Evolutionary conservation across 1,140 invertebrate genomes (phyloP), one percentile per base, ranked within the genome.

Genomic region (Wasmannia auropunctata): DNA sequence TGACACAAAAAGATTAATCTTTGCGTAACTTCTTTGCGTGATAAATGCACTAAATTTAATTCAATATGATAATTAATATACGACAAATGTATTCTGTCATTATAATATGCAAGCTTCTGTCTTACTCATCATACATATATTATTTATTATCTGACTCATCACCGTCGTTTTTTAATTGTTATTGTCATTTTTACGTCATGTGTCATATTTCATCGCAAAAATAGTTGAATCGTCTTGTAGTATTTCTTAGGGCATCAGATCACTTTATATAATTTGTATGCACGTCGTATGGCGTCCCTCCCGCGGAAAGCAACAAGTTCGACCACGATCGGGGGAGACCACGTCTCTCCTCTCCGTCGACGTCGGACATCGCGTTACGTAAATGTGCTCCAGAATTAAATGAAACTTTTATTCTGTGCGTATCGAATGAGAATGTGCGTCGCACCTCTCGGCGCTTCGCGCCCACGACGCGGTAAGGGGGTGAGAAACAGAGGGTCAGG

Each of bases 341-440:
- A 46, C 37, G 16, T 54, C 4, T 22, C 28, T 22, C 4, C 6
- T 2, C 3, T 16, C n/a, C n/a, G n/a, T n/a, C n/a, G n/a, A n/a
- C n/a, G n/a, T n/a, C n/a, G n/a, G n/a, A 28, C 43, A 60, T 43
- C n/a, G 3, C 28, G 19, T 80, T 81, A 56, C 7, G 16, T 81
- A 70, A 81, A 14, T 54, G 11, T 10, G 22, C 31, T 65, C 60
- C 22, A 14, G 16, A 51, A 67, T n/a, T n/a, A 69, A 46, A 46
- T 86, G 70, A 89, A 88, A 86, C 49, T 89, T 89, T 83, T 80
- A 89, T 89, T 70, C 25, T 6, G 34, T 28, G 69, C 58, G 62
- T 70, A 65, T 54, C 34, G 46, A 77, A 88, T 81, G 75, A 86
- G 75, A 86, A 83, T 75, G 76, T 81, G 77, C 83, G 40, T 86